Base-by-base conservation (phyloP, 2,888 invertebrate species). In the Stenolophus ochropezus region DNA sequence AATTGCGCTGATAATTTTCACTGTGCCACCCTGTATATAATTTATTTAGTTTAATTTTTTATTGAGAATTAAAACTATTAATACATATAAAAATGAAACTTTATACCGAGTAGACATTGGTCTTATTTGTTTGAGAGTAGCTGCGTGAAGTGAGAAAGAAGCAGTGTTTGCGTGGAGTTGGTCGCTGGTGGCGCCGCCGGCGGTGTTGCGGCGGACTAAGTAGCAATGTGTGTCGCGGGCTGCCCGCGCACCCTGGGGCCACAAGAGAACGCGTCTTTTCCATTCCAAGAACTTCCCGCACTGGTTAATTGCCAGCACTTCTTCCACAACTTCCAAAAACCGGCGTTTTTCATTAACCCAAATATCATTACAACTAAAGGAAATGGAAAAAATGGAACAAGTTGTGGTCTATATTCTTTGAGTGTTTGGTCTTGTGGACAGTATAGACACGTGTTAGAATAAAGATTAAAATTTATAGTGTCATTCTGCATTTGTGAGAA, bases 221-320 rank as follows among this genome's bases (percentile, higher is more conserved):
- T 69, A 27, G 65, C 18, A 69, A 69, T 33, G 27, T 69, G 65
- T 69, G 65, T 69, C 65, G 65, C 33, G 65, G 65, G 65, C 33
- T 16, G 33, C 33, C 65, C 27, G 8, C 65, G 33, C 18, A 16
- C 65, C 65, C 27, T 33, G 8, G 8, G 65, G 65, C 65, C 20
- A 33, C 27, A 33, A 27, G 27, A 18, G 33, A 69, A 33, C 65
- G 65, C 65, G 33, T 69, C 65, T 69, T 33, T 69, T 69, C 65
- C 65, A 69, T 69, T 69, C 33, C 14, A 33, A 27, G 42, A 18
- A 56, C 56, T 51, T 51, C 56, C n/a, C 5, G n/a, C 61, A 23
- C 23, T 14, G n/a, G 61, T 61, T 61, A 61, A 61, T 61, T 61
- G 25, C 61, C 61, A 61, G n/a, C n/a, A 61, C 11, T 56, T 56